A percentile compares a stretch with the other conserved stretches of the same genome.
phyloP scores from a whole-genome alignment of 2,797 vertebrate species.

The Rhinichthys osculus region DNA sequence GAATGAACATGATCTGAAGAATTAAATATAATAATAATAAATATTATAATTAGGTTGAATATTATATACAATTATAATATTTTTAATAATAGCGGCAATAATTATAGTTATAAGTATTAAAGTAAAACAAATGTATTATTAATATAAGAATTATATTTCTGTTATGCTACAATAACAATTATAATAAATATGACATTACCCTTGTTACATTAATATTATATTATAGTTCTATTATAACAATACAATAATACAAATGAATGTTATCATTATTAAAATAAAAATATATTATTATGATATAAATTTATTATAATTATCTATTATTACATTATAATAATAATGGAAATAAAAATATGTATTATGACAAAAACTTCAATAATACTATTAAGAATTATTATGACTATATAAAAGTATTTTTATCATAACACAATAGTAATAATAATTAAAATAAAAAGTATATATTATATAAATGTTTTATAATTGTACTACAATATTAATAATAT shows the following conservation, averaged over 20 bases:
- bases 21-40: background rate
- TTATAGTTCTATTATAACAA: too few relatives aligned
- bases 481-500: background rate
- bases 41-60: too few relatives aligned
- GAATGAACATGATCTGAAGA: background rate
- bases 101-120: too few relatives aligned
- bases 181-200: background rate
- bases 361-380: too few relatives aligned
- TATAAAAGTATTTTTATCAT: background rate
- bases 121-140: too few relatives aligned
- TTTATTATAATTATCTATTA: too few relatives aligned
- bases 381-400: background rate
- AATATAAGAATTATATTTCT: background rate
- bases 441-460: background rate
- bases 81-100: background rate
- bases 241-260: background rate
- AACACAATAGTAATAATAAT: background rate
- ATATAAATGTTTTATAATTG: background rate
- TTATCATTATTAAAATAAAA: too few relatives aligned
- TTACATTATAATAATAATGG: too few relatives aligned
- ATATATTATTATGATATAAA: too few relatives aligned
- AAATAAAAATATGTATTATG: too few relatives aligned
- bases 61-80: too few relatives aligned
- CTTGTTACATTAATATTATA: too few relatives aligned
- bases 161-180: background rate